phyloP scores from a whole-genome alignment of 2,888 invertebrate species.

The Eilema depressum region DNA sequence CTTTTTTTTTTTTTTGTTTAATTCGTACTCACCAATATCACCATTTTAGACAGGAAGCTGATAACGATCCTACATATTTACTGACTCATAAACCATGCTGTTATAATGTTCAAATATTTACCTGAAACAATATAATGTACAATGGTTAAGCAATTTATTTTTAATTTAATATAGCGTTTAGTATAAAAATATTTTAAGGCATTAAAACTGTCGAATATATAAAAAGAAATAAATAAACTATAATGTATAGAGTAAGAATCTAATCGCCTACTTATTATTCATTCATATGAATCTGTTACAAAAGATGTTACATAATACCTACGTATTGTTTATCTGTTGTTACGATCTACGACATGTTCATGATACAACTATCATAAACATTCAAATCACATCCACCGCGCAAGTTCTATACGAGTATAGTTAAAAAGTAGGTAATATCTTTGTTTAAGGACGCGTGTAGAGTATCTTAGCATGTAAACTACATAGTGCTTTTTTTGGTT shows the following conservation, averaged over 20 bases:
- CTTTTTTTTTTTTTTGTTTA: neutral
- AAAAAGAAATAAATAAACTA: neutral
- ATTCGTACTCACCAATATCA: neutral
- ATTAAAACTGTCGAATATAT: constrained; percentile 64
- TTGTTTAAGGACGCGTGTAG: constrained; percentile 16
- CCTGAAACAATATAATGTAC: constrained; percentile 61
- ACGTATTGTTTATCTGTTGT: constrained; percentile 55
- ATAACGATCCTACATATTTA: constrained; percentile 10
- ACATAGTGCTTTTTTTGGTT: no score
- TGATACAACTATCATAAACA: constrained; percentile 37
- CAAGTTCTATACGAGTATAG: constrained; percentile 55
- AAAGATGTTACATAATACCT: constrained; percentile 59
- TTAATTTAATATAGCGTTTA: no score
- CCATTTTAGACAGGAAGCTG: neutral
- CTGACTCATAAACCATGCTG: neutral
- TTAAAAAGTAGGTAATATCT: constrained; percentile 53
- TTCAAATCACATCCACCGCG: constrained; percentile 43
- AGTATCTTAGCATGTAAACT: no score
- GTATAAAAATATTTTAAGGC: constrained; percentile 51
- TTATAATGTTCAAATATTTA: constrained; percentile 45
- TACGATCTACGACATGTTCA: constrained; percentile 58
- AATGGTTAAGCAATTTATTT: constrained; percentile 23
- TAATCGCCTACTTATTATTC: neutral
- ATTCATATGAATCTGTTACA: constrained; percentile 48
- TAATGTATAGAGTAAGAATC: neutral